Base-by-base conservation (phyloP, 1,140 invertebrate species). In the Camponotus floridanus region DNA sequence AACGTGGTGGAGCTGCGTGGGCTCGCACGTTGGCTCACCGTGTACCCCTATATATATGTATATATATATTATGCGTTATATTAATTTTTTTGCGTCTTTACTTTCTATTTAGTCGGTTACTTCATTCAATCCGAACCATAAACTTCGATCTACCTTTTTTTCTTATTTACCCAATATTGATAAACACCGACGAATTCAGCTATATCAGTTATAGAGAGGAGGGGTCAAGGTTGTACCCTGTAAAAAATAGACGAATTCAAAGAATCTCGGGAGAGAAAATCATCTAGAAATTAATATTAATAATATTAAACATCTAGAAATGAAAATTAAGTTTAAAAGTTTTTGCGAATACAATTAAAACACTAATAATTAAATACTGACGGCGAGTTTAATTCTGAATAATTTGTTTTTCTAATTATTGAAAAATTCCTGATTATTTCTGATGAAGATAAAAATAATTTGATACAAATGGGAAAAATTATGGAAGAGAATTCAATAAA, bases 1-100 rank as follows among this genome's bases (percentile, higher is more conserved):
- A 94, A 94, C 93, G 93, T 92, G 94, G 92, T 92, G 76, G 92
- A 94, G 93, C 93, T 92, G 92, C 92, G 91, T 88, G 92, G 79
- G 93, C 92, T 93, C 93, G 92, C 92, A 93, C 92, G 93, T 93
- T 93, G 93, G 91, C 93, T 93, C 93, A 90, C 83, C 88, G 83
- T 80, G 61, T 86, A 88, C 71, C 36, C 51, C 85, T 90, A 79
- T 88, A 86, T 92, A 90, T 26, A 26, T 1, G 1, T 26, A 26
- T 90, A 79, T 88, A 86, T 92, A 90, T 91, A 91, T 83, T 87
- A 91, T 76, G 88, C 88, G 79, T 91, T 90, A 90, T 90, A 89
- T 73, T 55, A 21, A 61, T 68, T 62, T 57, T 67, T 87, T 71
- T 71, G 68, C 48, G 51, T 81, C 68, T 59, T 91, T 92, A 91